Base-by-base conservation (phyloP, 2,113 vertebrate species). In the Megaceryle maxima region DNA sequence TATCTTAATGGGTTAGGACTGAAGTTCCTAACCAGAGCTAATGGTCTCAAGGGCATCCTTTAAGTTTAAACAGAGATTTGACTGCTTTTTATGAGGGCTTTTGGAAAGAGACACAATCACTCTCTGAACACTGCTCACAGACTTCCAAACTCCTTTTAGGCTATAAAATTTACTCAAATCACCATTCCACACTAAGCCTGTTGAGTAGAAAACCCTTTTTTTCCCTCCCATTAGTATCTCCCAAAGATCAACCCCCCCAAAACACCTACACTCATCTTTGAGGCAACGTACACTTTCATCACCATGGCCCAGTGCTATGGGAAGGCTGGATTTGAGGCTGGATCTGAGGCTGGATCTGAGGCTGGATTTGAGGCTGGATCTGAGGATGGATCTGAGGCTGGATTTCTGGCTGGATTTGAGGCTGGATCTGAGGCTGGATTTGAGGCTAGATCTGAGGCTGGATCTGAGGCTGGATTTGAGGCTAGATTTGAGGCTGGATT, bases 71-170 rank as follows among this genome's bases (percentile, higher is more conserved):
- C 48, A 92, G 90, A 79, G 91, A 70, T 96, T 88, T 91, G 90
- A 92, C 74, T 94, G 66, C 76, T 93, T 97, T 96, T 95, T 95
- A 93, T 94, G 70, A 62, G 31, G 50, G 53, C 35, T 94, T 96
- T 94, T 91, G 90, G 95, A 96, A 57, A 93, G 80, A 86, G 39
- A 92, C 92, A 92, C 92, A 92, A 95, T 96, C 92, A 84, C 88
- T 93, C 94, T 96, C 94, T 82, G 62, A 88, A 94, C 88, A n/a
- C 73, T 75, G 73, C 50, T 93, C 66, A 64, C 88, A 88, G 83
- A 31, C 76, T 81, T 96, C n/a, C 48, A 90, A 88, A 59, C 53
- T 87, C 53, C 73, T 96, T 96, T 94, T 50, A 87, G 78, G 69
- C 83, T 91, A 92, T 97, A 96, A 96, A 96, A 96, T 72, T 69